These are phyloP conservation scores for Ciona savignyi DNA, from an alignment of 23 tunicate species.

Conservation along the genomic window DNA sequence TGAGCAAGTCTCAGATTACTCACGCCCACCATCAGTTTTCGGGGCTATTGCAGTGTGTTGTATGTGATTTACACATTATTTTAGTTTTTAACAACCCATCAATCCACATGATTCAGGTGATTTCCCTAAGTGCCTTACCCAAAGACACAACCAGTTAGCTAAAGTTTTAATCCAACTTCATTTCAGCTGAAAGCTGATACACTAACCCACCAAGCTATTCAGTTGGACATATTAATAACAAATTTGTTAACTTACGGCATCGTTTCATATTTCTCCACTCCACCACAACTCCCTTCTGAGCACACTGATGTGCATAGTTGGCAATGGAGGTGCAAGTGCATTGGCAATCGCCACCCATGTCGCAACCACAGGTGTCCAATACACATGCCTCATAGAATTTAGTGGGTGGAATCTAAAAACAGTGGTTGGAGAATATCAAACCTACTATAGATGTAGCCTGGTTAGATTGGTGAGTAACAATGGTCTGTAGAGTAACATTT, in stretches of 20 bases:
- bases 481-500: no score
- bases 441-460: no score
- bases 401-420: no score
- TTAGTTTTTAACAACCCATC: not conserved
- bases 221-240: not conserved
- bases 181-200: not conserved
- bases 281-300: conserved; percentile 36
- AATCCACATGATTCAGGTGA: not conserved
- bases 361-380: conserved; percentile 48
- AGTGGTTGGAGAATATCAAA: no score
- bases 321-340: conserved; percentile 54
- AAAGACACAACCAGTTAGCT: no score
- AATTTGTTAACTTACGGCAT: conserved; percentile 39
- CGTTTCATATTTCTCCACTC: conserved; percentile 62
- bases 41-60: no score
- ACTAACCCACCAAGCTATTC: not conserved
- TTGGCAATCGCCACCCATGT: conserved; percentile 53
- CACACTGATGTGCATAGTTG: conserved; percentile 46
- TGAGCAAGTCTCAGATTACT: no score
- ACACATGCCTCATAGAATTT: conserved; percentile 38
- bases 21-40: no score
- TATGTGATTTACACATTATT: no score
- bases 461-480: no score
- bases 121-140: no score
- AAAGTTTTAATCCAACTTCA: not conserved